These are phyloP conservation scores for Hassar affinis DNA, from an alignment of 2,113 vertebrate genomes.

Conservation along the genomic window DNA sequence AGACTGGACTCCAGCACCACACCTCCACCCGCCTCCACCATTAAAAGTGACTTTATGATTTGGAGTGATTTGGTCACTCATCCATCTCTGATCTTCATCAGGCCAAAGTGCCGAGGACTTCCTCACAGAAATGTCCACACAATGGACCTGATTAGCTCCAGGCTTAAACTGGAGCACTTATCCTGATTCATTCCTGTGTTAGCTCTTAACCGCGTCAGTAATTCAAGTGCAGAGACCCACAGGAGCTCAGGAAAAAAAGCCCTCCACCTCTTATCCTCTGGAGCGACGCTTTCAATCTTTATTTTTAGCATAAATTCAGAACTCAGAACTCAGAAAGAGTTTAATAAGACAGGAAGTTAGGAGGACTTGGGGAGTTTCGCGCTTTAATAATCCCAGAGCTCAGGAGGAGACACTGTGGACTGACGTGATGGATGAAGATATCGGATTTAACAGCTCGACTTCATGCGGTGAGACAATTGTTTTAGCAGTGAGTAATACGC, in stretches of 20 bases:
- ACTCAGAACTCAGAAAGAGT: neutral
- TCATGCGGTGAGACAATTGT: neutral
- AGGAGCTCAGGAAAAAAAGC: neutral
- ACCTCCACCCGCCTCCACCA: neutral
- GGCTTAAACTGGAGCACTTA: neutral
- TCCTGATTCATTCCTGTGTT: neutral
- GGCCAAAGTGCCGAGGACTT: neutral
- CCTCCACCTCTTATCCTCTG: neutral
- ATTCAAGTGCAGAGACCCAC: neutral
- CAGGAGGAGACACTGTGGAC: neutral
- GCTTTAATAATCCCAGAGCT: neutral
- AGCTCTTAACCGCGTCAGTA: neutral
- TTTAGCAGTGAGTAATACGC: conserved; percentile 4
- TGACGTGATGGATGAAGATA: conserved; percentile 21
- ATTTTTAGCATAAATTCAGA: neutral
- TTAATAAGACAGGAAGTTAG: neutral
- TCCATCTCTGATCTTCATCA: neutral
- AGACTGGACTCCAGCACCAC: neutral
- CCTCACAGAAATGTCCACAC: neutral
- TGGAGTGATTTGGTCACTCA: neutral
- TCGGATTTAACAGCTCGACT: conserved; percentile 8
- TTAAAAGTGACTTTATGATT: neutral
- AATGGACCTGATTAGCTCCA: neutral
- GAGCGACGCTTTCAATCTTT: neutral
- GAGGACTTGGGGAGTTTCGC: neutral